Conservation (phyloP, 2,888 invertebrate species). For the Napeogenes inachia region DNA sequence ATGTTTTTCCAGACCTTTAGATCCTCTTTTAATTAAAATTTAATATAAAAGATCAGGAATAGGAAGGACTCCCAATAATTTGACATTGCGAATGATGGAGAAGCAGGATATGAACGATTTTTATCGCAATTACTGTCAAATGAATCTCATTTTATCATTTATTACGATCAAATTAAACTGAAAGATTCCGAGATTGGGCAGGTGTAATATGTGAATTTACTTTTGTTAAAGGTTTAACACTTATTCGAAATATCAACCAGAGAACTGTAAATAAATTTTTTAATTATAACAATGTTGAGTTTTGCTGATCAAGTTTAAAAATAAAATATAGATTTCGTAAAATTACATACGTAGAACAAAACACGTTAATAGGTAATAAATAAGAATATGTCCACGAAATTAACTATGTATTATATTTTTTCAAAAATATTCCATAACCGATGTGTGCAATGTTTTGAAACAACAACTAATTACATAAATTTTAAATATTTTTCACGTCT, state of each 20-base stretch:
- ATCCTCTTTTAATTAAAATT: background rate
- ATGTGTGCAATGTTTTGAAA: no score
- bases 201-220: background rate
- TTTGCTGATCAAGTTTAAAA: no score
- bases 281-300: no score
- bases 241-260: background rate
- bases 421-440: no score
- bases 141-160: conserved; percentile 17
- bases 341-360: no score
- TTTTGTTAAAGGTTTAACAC: background rate
- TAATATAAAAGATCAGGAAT: background rate
- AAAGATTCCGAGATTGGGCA: conserved; percentile 17
- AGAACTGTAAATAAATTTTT: background rate
- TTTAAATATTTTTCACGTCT: no score
- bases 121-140: conserved; percentile 19
- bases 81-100: conserved; percentile 13
- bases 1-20: background rate
- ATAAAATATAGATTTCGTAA: no score
- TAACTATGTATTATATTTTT: no score
- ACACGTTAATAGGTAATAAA: no score
- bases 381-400: no score
- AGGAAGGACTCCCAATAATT: background rate
- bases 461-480: no score
- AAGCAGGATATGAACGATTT: conserved; percentile 12
- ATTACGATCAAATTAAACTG: conserved; percentile 19